Percentiles rank a stretch among this genome's conserved stretches.
These are phyloP conservation scores for Echinarachnius parma DNA, from an alignment of 53 echinoderm and acorn worm genomes.

Conservation along the genomic window DNA sequence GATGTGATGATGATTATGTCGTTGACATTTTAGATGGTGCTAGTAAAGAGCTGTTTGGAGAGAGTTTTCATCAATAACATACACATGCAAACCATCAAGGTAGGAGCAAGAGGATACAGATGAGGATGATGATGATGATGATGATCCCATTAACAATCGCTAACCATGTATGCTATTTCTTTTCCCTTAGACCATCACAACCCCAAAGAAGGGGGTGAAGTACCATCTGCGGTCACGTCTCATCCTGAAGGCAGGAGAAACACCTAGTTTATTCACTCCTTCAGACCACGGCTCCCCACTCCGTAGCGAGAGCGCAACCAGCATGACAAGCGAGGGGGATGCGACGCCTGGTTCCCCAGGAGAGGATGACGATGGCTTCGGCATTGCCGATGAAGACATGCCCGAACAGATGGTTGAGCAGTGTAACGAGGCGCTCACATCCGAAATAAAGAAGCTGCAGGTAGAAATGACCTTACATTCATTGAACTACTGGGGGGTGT, in stretches of 20 bases:
- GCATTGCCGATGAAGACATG: constrained; percentile 83
- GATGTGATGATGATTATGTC: not conserved
- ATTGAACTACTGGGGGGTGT: too few species aligned
- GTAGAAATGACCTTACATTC: too few species aligned
- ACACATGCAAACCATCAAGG: constrained; percentile 89
- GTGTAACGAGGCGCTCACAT: constrained; percentile 80
- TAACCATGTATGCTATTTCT: not conserved
- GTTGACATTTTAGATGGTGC: constrained; percentile 53
- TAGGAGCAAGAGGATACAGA: too few species aligned
- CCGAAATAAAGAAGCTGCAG: constrained; percentile 73
- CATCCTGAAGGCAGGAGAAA: constrained; percentile 45
- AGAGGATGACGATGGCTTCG: constrained; percentile 18
- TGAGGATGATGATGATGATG: too few species aligned
- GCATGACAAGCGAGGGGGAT: not conserved
- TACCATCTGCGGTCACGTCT: constrained; percentile 73
- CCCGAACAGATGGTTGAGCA: constrained; percentile 86
- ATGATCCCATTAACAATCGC: too few species aligned
- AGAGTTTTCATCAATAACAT: constrained; percentile 86
- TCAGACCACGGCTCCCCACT: constrained; percentile 30
- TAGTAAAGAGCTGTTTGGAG: constrained; percentile 82
- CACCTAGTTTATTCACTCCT: constrained; percentile 7
- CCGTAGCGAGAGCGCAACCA: constrained; percentile 19
- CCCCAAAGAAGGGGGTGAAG: constrained; percentile 72
- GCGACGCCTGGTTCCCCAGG: not conserved
- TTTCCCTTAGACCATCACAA: constrained; percentile 63